A percentile compares a stretch with the other conserved stretches of the same genome.
phyloP scores from a whole-genome alignment of 2,113 vertebrate genomes.

The Butorides virescens region DNA sequence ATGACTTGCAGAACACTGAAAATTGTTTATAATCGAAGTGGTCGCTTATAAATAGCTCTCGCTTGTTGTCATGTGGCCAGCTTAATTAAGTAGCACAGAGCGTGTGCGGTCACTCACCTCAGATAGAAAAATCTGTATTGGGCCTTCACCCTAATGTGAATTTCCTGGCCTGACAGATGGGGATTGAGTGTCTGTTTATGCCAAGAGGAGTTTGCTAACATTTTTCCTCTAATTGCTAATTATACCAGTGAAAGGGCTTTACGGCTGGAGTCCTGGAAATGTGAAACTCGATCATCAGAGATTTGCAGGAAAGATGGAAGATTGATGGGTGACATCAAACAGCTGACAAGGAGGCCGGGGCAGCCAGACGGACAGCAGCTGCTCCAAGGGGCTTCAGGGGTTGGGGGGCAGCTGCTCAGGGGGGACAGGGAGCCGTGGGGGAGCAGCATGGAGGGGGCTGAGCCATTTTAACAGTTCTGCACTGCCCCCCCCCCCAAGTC shows the following conservation, averaged over 20 bases:
- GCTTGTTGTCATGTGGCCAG: background rate
- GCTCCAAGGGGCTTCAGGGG: slow-evolving; percentile 35
- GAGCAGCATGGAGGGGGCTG: background rate
- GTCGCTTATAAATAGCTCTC: background rate
- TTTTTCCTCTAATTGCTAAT: slow-evolving; percentile 81
- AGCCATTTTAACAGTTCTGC: slow-evolving; percentile 31
- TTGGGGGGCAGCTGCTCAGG: background rate
- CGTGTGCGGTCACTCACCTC: slow-evolving; percentile 4
- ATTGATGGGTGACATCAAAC: slow-evolving; percentile 80
- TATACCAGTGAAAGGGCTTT: slow-evolving; percentile 75
- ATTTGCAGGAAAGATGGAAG: slow-evolving; percentile 78
- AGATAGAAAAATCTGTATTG: background rate
- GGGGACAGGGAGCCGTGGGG: background rate
- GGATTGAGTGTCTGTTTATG: slow-evolving; percentile 87
- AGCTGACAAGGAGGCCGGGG: slow-evolving; percentile 68
- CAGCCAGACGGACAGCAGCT: slow-evolving; percentile 70
- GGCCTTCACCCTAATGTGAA: slow-evolving; percentile 43
- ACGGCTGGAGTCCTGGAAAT: slow-evolving; percentile 63
- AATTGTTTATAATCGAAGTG: background rate
- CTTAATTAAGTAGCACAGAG: background rate
- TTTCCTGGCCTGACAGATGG: slow-evolving; percentile 78
- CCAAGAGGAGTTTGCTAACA: slow-evolving; percentile 67
- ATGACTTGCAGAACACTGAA: slow-evolving; percentile 4
- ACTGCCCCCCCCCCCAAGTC: background rate
- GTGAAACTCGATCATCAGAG: slow-evolving; percentile 78